Evolutionary conservation across 1,140 invertebrate species (phyloP), one percentile per base, ranked within the genome.

Genomic region (Camponotus pennsylvanicus): DNA sequence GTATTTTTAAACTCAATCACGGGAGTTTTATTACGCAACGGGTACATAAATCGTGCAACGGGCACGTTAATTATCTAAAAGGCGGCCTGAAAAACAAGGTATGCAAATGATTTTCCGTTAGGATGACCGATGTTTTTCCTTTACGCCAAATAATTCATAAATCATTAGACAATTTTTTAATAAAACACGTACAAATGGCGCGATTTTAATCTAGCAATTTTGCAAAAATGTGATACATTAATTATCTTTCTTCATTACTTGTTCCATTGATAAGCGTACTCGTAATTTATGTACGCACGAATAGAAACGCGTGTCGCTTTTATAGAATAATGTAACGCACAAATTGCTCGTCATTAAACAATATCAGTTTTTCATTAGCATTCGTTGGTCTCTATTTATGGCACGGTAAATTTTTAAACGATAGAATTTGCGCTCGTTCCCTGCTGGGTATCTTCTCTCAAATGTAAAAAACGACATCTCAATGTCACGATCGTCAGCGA

Each of bases 261-360:
- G 55, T 75, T 55, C 63, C 69, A 75, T 75, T 83, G 40, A 32
- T 67, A 83, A n/a, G 55, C 57, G 61, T 27, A 61, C n/a, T 13
- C 27, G 55, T 55, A 55, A 83, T 82, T 82, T 73, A 61, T 83
- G 42, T 73, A 73, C 40, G 45, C 69, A 13, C 79, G 18, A n/a
- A 18, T n/a, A 45, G 67, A 83, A 83, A 61, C 69, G 55, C 40
- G 79, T 73, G 55, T 75, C 71, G 71, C 34, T 70, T 52, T 49
- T 59, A 21, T 45, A 18, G n/a, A n/a, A 27, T 82, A 73, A 61
- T 82, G 67, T 18, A 34, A 71, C 69, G 13, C 59, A 75, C 69
- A 75, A 80, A 80, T 80, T 70, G n/a, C 78, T 45, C 76, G 42
- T 79, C 79, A 82, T 59, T 83, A 73, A 73, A 75, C 69, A 49